Conservation (phyloP, 2,888 invertebrate species). For the Leptothorax acervorum region DNA sequence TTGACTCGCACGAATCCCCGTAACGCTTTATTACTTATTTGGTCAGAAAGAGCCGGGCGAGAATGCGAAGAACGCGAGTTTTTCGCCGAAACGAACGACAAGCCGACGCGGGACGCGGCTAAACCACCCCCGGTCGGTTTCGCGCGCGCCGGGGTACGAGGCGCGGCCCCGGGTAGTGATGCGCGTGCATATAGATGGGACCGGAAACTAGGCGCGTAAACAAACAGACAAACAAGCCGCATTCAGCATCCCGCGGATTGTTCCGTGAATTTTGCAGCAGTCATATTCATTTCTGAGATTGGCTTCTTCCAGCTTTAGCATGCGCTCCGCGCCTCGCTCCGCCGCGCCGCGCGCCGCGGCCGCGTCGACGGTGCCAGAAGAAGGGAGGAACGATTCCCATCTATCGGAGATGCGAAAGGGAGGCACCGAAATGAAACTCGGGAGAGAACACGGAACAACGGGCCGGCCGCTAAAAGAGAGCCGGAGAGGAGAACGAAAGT, state of each 20-base stretch:
- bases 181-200: constrained; percentile 81
- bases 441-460: constrained; percentile 39
- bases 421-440: constrained; percentile 43
- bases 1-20: constrained; percentile 20
- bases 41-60: constrained; percentile 7
- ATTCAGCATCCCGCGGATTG: constrained; percentile 76
- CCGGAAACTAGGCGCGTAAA: constrained; percentile 81
- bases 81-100: constrained; percentile 18
- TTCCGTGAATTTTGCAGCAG: constrained; percentile 80
- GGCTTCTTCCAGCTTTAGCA: constrained; percentile 71
- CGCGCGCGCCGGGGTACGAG: not conserved
- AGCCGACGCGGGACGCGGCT: not conserved
- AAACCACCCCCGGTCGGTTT: not conserved
- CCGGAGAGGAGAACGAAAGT: constrained; percentile 53
- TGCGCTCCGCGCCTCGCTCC: constrained; percentile 23
- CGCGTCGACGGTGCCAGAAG: constrained; percentile 17
- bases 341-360: not conserved
- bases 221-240: constrained; percentile 80
- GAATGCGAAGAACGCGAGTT: constrained; percentile 21
- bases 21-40: constrained; percentile 42
- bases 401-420: constrained; percentile 63
- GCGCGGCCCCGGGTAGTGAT: constrained; percentile 26
- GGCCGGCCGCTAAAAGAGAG: not conserved
- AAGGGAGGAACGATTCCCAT: constrained; percentile 66
- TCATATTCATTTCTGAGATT: constrained; percentile 78